Evolutionary conservation across 1,140 invertebrate species (phyloP).

Genomic region (Ditylenchus dipsaci): DNA sequence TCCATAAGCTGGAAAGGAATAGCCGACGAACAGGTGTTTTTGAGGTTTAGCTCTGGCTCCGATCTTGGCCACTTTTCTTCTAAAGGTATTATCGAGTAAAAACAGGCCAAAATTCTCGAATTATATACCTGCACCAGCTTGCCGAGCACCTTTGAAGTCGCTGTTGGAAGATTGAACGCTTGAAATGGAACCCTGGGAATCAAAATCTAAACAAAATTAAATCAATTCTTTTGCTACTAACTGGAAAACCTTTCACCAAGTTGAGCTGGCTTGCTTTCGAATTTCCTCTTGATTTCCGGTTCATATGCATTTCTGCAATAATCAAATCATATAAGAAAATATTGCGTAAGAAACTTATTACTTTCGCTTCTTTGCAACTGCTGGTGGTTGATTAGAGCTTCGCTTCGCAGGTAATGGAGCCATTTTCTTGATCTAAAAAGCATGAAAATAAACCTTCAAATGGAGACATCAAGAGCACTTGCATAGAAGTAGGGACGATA

Average conservation of each 20-base stretch:
- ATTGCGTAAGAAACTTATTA: neutral
- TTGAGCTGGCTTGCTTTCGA: conserved; percentile 6
- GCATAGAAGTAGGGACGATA: conserved; percentile 94
- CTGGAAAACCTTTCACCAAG: too few species aligned
- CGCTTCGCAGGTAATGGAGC: neutral
- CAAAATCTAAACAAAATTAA: neutral
- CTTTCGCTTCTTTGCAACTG: conserved; percentile 2
- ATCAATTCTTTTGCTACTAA: too few species aligned
- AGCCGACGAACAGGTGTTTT: neutral
- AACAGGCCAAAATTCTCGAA: neutral
- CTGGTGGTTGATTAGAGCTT: neutral
- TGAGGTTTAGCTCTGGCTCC: neutral
- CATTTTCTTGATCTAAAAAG: neutral
- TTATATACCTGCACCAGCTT: neutral
- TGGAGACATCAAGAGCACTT: conserved; percentile 69
- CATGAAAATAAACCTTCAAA: too few species aligned
- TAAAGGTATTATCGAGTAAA: neutral
- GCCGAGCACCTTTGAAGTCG: neutral
- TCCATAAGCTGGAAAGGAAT: conserved; percentile 28
- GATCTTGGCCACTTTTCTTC: conserved; percentile 9
- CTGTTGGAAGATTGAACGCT: neutral
- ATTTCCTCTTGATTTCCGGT: conserved; percentile 2
- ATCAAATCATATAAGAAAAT: neutral
- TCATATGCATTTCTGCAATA: neutral
- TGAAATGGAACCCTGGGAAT: neutral